Conservation (phyloP, 2,113 vertebrate genomes). For the Sminthopsis crassicaudata region DNA sequence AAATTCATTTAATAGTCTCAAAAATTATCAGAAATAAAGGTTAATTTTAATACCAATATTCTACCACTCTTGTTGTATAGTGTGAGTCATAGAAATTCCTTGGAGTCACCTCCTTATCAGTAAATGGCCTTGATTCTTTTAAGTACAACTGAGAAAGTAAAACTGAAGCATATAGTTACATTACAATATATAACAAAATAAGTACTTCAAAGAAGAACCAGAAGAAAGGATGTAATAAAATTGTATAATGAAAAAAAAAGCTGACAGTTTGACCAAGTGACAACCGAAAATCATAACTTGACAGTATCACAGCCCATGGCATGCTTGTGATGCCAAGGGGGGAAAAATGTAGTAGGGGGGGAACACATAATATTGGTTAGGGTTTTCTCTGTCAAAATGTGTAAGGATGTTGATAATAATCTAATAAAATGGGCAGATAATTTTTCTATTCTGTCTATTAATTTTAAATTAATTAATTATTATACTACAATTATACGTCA, state of each 20-base stretch:
- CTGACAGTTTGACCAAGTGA: not conserved
- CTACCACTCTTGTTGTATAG: not conserved
- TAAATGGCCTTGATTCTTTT: not conserved
- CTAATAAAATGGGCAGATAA: not conserved
- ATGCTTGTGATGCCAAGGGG: not conserved
- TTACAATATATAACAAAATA: not conserved
- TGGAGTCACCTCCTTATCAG: not conserved
- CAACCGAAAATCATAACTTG: not conserved
- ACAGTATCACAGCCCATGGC: not conserved
- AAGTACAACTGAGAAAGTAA: not conserved
- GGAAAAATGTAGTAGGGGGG: too few species aligned
- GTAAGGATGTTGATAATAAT: not conserved
- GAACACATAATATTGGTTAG: not conserved
- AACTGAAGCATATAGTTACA: not conserved
- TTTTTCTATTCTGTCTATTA: not conserved
- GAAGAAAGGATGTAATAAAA: not conserved
- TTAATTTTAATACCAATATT: not conserved
- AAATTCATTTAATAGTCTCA: not conserved
- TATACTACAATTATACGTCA: not conserved
- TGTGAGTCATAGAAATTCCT: not conserved
- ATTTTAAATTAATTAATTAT: not conserved
- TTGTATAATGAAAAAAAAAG: not conserved
- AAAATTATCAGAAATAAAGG: not conserved
- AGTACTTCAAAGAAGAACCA: not conserved
- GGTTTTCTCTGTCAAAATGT: not conserved